Evolutionary conservation across 2,113 vertebrate genomes (phyloP).

Genomic region (Montifringilla adamsi): DNA sequence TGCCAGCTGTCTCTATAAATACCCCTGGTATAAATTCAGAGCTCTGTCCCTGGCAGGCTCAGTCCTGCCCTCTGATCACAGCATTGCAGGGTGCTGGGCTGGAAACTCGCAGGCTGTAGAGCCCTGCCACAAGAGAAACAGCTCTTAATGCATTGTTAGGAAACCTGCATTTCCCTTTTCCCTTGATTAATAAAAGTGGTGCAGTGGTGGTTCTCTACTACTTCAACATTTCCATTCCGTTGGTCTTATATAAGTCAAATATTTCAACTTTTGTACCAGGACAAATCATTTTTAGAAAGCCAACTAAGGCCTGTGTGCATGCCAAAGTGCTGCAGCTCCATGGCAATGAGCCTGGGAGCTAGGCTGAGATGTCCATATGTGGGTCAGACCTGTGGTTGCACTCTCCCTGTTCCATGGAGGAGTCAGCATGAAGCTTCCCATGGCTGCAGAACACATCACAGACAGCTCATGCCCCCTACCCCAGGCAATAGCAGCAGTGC

Average conservation of each 20-base stretch:
- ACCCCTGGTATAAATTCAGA: constrained; percentile 3
- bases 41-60: neutral
- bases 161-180: neutral
- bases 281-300: neutral
- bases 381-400: neutral
- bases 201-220: neutral
- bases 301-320: accelerated
- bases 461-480: neutral
- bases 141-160: neutral
- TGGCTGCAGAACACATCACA: neutral
- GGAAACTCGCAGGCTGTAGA: neutral
- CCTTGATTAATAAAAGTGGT: neutral
- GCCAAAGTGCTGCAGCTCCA: accelerated
- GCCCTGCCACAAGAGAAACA: neutral
- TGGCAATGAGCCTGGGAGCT: neutral
- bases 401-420: neutral
- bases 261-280: neutral
- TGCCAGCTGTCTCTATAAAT: constrained; percentile 40
- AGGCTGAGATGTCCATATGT: neutral
- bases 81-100: neutral
- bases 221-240: neutral
- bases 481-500: neutral
- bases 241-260: neutral
- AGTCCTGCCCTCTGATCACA: constrained; percentile 9
- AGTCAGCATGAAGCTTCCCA: neutral